phyloP scores from a whole-genome alignment of 2,888 invertebrate species.

The Melanchra persicariae region DNA sequence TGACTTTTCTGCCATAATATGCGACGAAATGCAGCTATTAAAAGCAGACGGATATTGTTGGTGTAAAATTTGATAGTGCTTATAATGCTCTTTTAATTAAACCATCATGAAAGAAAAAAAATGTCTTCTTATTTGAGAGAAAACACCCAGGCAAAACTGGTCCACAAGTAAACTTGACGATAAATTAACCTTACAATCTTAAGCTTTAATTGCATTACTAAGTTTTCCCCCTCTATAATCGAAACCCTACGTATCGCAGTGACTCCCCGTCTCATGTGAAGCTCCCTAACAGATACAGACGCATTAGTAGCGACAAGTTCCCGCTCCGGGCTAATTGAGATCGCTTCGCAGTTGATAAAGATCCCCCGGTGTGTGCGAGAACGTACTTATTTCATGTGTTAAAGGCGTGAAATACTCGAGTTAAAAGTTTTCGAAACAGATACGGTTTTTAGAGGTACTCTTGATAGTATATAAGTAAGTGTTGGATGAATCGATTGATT shows the following conservation, averaged over 20 bases:
- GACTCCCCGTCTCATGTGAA: slow-evolving; percentile 24
- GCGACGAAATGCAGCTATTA: background rate
- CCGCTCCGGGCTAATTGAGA: slow-evolving; percentile 67
- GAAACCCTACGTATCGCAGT: slow-evolving; percentile 1
- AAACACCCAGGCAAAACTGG: background rate
- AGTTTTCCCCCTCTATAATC: background rate
- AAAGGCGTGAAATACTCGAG: slow-evolving; percentile 23
- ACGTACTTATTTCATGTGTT: slow-evolving; percentile 42
- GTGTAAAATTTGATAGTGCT: background rate
- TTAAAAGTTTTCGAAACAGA: slow-evolving; percentile 4
- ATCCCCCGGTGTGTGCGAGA: slow-evolving; percentile 47
- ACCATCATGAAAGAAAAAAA: too few relatives aligned
- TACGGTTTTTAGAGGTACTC: background rate
- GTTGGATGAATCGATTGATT: slow-evolving; percentile 10
- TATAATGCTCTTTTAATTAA: too few relatives aligned
- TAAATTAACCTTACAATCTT: background rate
- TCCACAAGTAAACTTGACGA: background rate
- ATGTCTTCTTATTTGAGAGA: too few relatives aligned
- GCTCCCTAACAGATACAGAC: slow-evolving; percentile 54
- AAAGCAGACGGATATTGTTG: background rate
- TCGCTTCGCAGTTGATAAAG: slow-evolving; percentile 63
- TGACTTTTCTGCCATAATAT: background rate
- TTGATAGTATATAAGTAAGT: background rate
- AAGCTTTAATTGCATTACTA: background rate
- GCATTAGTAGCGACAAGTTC: slow-evolving; percentile 66